phyloP scores from a whole-genome alignment of 2,797 vertebrate genomes.

The Eulemur rubriventer region DNA sequence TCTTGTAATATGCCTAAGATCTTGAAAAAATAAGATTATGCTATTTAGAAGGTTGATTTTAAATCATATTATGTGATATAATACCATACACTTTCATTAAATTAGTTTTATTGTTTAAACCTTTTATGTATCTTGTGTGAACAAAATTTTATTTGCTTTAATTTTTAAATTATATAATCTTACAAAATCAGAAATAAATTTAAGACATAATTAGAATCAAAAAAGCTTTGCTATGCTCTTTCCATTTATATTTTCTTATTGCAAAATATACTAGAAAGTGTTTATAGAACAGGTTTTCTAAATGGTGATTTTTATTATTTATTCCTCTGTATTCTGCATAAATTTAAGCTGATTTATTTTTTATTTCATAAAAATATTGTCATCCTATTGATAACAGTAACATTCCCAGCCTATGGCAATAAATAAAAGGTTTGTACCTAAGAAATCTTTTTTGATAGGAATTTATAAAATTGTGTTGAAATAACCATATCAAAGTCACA shows the following conservation, averaged over 20 bases:
- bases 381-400: neutral
- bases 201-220: neutral
- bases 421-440: neutral
- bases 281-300: neutral
- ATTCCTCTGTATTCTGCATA: neutral
- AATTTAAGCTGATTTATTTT: neutral
- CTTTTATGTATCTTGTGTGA: neutral
- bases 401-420: neutral
- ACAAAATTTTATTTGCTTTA: neutral
- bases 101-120: neutral
- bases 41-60: neutral
- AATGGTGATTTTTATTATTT: neutral
- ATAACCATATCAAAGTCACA: neutral
- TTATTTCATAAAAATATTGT: neutral
- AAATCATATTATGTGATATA: neutral
- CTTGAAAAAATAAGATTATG: neutral
- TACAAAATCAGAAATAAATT: neutral
- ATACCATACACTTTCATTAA: neutral
- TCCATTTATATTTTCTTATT: neutral
- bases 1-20: neutral
- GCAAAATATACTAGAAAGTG: neutral
- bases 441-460: neutral
- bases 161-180: neutral
- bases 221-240: neutral
- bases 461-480: neutral